Base-by-base conservation (phyloP, 2,888 invertebrate genomes). In the Agrotis segetum region DNA sequence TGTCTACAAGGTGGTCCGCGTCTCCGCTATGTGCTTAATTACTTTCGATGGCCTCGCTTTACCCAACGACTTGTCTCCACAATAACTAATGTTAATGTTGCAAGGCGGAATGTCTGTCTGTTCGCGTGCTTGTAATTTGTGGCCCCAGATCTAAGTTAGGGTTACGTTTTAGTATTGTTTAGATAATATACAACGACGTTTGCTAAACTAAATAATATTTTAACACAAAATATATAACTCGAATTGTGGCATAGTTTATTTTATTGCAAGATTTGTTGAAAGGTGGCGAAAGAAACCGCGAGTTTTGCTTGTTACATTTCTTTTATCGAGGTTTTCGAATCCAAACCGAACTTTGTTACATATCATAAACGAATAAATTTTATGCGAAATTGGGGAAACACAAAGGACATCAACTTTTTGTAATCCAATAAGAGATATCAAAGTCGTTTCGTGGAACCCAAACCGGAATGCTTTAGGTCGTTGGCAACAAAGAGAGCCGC, bases 1-100 rank as follows among this genome's bases (percentile, higher is more conserved):
- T 88, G 86, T 88, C 89, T 84, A 83, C 92, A 89, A 91, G 94
- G 94, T 92, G 93, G 92, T 92, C 92, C 68, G 75, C 85, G 79
- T 77, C 50, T 46, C 58, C 46, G 62, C 19, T 74, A 62, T 77
- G 62, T 71, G 77, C 82, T 86, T 91, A 92, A 92, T 92, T 90
- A 93, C 92, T 92, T 92, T 92, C 91, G 83, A 90, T 88, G 88
- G 87, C 92, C 93, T 92, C 91, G 89, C 71, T 77, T 81, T 84
- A 82, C 86, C 79, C 78, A 88, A 85, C 86, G 73, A 84, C 85
- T 84, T 85, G 88, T 87, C 88, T 87, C 74, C 82, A 71, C 71
- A 70, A 84, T 88, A 89, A 88, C 85, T 88, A 88, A 88, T 86
- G 86, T 87, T 83, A 82, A 88, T 89, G 72, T 66, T 71, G 66